Percentiles rank a stretch among this genome's conserved stretches.
phyloP scores from a whole-genome alignment of 2,113 vertebrate genomes.

The Dunckerocampus dactyliophorus region DNA sequence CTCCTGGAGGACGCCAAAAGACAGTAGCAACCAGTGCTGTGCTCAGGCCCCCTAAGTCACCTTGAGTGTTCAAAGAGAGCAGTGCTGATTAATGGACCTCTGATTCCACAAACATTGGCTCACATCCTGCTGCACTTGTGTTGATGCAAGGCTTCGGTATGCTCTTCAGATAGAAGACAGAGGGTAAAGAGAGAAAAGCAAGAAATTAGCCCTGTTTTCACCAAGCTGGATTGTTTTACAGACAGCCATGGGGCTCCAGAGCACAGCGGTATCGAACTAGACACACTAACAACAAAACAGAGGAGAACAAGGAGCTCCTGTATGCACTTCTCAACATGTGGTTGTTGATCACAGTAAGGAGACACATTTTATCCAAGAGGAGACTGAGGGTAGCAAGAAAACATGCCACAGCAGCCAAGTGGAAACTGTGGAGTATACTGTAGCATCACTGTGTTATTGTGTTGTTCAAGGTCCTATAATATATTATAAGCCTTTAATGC shows the following conservation, averaged over 20 bases:
- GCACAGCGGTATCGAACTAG: too few relatives aligned
- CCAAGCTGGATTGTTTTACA: background rate
- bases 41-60: slow-evolving; percentile 36
- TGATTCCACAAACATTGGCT: slow-evolving; percentile 43
- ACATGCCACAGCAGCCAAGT: too few relatives aligned
- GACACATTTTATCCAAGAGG: too few relatives aligned
- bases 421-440: too few relatives aligned
- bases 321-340: too few relatives aligned
- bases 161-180: slow-evolving; percentile 7
- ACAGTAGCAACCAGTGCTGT: slow-evolving; percentile 3
- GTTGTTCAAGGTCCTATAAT: too few relatives aligned
- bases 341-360: too few relatives aligned
- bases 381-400: too few relatives aligned
- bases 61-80: slow-evolving; percentile 52
- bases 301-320: too few relatives aligned
- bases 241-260: background rate
- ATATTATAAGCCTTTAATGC: too few relatives aligned
- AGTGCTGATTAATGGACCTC: slow-evolving; percentile 56
- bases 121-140: slow-evolving; percentile 42
- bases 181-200: slow-evolving; percentile 4
- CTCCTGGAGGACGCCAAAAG: background rate
- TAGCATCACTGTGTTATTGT: too few relatives aligned
- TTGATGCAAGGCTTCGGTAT: slow-evolving; percentile 21
- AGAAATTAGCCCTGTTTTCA: background rate
- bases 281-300: too few relatives aligned